Conservation (phyloP, 2,797 vertebrate species). For the Chaunax sp. region DNA sequence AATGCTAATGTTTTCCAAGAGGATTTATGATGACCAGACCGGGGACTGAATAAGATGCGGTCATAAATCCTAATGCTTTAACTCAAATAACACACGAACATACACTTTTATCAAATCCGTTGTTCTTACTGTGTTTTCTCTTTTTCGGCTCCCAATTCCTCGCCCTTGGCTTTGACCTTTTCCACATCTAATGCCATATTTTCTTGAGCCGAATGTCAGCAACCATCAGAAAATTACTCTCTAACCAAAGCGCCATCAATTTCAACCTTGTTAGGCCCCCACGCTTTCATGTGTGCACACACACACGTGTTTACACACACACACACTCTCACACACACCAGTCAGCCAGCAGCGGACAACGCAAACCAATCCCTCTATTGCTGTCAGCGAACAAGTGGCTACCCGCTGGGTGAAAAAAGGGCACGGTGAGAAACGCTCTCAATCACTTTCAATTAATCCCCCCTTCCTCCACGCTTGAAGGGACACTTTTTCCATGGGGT, state of each 20-base stretch:
- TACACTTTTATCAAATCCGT: neutral
- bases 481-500: conserved; percentile 68
- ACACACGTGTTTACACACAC: conserved; percentile 30
- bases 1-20: no score
- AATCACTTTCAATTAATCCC: conserved; percentile 81
- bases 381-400: conserved; percentile 84
- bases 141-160: neutral
- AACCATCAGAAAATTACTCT: conserved; percentile 56
- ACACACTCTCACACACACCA: conserved; percentile 36
- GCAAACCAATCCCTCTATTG: conserved; percentile 84
- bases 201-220: conserved; percentile 72
- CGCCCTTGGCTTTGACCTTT: conserved; percentile 68
- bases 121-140: no score
- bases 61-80: neutral
- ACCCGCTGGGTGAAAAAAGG: conserved; percentile 86
- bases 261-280: conserved; percentile 73
- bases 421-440: conserved; percentile 79
- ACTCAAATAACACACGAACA: neutral
- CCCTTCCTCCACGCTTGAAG: conserved; percentile 37
- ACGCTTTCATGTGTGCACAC: conserved; percentile 22
- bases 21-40: no score
- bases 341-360: conserved; percentile 63
- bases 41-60: no score
- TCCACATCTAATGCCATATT: conserved; percentile 55
- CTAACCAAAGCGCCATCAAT: conserved; percentile 67